These are phyloP conservation scores for Chromoteleia sp. DNA, from an alignment of 2,888 invertebrate species.

Conservation along the genomic window DNA sequence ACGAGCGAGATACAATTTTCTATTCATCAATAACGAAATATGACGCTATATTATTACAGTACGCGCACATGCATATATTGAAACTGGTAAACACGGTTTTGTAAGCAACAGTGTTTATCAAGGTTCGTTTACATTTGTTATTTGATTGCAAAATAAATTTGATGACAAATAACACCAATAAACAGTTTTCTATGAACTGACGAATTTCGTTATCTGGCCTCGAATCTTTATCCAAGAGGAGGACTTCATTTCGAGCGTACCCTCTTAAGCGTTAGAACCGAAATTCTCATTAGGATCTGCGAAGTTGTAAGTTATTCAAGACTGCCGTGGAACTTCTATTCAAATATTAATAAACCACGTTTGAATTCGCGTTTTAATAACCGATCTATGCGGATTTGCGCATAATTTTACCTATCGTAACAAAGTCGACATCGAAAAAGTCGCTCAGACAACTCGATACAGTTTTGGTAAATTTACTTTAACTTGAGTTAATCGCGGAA, in stretches of 20 bases:
- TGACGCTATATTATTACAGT: background rate
- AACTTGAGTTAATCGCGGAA: conserved; percentile 27
- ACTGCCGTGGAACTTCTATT: background rate
- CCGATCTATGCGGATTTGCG: background rate
- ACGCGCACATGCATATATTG: conserved; percentile 9
- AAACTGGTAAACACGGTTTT: conserved; percentile 13
- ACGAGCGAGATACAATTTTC: background rate
- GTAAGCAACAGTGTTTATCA: background rate
- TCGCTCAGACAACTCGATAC: background rate
- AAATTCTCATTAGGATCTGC: background rate
- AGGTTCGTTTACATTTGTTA: conserved; percentile 7
- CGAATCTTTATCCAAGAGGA: too few species aligned
- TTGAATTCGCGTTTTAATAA: conserved; percentile 4
- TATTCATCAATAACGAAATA: conserved; percentile 3
- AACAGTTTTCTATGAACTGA: too few species aligned
- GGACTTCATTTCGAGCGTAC: too few species aligned
- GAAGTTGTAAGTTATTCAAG: conserved; percentile 18
- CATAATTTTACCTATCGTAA: background rate
- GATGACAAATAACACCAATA: too few species aligned
- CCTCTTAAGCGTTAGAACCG: background rate
- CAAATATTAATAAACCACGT: conserved; percentile 21
- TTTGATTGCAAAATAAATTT: background rate
- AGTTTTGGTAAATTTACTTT: conserved; percentile 25
- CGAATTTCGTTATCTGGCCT: too few species aligned
- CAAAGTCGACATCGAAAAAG: conserved; percentile 1